phyloP scores from a whole-genome alignment of 2,797 vertebrate species.

The Somateria mollissima region DNA sequence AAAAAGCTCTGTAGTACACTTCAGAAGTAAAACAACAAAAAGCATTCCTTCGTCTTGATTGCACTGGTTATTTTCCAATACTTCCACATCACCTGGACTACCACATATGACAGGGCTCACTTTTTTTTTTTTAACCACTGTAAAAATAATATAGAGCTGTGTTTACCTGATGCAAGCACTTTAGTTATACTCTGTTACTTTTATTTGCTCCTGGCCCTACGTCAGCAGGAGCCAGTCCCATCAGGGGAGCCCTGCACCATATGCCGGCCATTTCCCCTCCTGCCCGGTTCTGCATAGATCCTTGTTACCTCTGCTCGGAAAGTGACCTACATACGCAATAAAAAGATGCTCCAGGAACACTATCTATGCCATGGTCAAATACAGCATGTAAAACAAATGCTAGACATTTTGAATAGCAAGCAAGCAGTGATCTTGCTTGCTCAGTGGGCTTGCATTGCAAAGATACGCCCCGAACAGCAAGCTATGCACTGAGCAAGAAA shows the following conservation, averaged over 20 bases:
- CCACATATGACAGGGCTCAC: neutral
- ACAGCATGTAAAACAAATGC: neutral
- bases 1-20: neutral
- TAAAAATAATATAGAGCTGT: neutral
- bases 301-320: slow-evolving; percentile 27
- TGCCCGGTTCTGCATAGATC: neutral
- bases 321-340: slow-evolving; percentile 37
- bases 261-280: slow-evolving; percentile 1
- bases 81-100: neutral
- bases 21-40: neutral
- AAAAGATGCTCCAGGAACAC: slow-evolving; percentile 20
- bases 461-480: neutral
- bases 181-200: neutral
- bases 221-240: neutral
- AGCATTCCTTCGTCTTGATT: neutral
- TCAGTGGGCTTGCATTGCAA: neutral
- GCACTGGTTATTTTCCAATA: neutral
- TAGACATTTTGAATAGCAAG: neutral
- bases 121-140: neutral
- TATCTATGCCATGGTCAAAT: slow-evolving; percentile 10
- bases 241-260: slow-evolving; percentile 3
- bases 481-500: neutral
- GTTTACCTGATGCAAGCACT: neutral
- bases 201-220: neutral
- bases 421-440: neutral